These are phyloP conservation scores for Melanchra persicariae DNA, from an alignment of 2,888 invertebrate genomes.

Conservation along the genomic window DNA sequence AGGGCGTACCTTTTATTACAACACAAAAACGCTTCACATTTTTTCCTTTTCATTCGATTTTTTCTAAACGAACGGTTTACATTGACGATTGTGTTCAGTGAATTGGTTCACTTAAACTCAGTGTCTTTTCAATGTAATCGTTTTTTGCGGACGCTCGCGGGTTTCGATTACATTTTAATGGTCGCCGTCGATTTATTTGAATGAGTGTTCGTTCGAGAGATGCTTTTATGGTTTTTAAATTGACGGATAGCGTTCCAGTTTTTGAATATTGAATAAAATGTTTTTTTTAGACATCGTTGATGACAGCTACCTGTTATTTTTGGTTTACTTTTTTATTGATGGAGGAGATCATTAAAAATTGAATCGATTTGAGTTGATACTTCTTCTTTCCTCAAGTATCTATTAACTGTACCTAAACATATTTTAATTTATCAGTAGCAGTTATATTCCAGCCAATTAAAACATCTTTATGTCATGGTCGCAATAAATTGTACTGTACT, in stretches of 20 bases:
- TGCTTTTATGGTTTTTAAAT: conserved; percentile 60
- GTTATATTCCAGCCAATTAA: background rate
- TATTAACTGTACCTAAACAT: too few relatives aligned
- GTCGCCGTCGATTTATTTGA: conserved; percentile 64
- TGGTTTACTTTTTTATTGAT: conserved; percentile 4
- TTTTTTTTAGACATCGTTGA: conserved; percentile 6
- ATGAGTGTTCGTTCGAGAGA: conserved; percentile 58
- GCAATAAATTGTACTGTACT: too few relatives aligned
- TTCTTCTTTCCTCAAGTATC: background rate
- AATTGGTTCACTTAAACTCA: conserved; percentile 72
- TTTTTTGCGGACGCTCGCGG: conserved; percentile 63
- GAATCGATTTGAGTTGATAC: background rate
- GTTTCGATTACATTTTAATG: conserved; percentile 74
- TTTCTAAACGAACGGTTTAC: conserved; percentile 74
- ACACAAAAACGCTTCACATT: conserved; percentile 62
- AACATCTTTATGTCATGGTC: too few relatives aligned
- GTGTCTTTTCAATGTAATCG: conserved; percentile 75
- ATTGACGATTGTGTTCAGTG: conserved; percentile 76
- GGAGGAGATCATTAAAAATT: background rate
- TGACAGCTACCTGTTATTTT: conserved; percentile 37
- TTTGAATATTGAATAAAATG: conserved; percentile 37
- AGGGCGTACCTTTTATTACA: conserved; percentile 70
- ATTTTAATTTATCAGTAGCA: background rate
- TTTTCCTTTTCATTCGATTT: conserved; percentile 72
- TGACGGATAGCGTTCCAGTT: conserved; percentile 51